Conservation (phyloP, 1,140 invertebrate genomes). For the Muscidifurax raptorellus region DNA sequence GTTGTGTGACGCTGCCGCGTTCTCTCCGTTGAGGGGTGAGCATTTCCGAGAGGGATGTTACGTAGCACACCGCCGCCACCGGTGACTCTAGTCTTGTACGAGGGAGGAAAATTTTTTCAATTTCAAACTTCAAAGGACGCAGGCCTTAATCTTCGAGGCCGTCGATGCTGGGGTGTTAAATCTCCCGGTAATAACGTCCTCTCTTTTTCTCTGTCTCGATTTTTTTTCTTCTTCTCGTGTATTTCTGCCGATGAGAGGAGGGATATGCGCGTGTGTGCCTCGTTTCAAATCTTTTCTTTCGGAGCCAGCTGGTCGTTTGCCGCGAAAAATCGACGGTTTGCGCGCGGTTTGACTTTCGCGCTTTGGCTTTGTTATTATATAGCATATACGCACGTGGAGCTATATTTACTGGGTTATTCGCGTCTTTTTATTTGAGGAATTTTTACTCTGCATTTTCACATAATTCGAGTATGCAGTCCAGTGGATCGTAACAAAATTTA, state of each 20-base stretch:
- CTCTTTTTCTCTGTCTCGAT: neutral
- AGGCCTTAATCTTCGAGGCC: constrained; percentile 34
- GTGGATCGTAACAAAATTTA: neutral
- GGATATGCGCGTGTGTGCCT: no score
- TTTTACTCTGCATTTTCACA: no score
- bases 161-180: constrained; percentile 32
- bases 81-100: neutral
- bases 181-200: constrained; percentile 46
- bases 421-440: no score
- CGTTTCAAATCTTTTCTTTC: no score
- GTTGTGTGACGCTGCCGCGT: neutral
- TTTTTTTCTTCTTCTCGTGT: neutral
- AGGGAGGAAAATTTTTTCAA: constrained; percentile 29
- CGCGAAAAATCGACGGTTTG: neutral
- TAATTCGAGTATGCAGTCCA: no score
- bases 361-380: no score
- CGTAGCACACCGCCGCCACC: neutral
- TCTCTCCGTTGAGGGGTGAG: neutral
- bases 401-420: no score
- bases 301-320: neutral
- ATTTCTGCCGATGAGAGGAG: neutral
- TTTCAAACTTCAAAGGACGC: constrained; percentile 42
- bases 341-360: neutral
- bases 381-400: no score
- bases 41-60: constrained; percentile 7